phyloP scores from a whole-genome alignment of 2,797 vertebrate genomes.

The Luscinia luscinia region DNA sequence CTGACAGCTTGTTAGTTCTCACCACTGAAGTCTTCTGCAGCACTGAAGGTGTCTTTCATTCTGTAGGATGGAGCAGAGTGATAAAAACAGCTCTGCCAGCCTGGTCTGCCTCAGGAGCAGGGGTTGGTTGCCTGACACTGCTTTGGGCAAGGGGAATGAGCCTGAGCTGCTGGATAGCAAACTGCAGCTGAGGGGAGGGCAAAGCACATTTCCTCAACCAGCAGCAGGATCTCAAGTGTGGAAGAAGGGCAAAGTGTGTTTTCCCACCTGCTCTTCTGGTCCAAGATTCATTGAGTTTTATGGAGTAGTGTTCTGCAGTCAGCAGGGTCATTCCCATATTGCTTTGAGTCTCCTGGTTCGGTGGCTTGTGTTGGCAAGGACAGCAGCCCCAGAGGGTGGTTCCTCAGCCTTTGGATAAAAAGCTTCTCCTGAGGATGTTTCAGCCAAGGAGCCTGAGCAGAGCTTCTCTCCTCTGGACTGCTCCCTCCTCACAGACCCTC shows the following conservation, averaged over 20 bases:
- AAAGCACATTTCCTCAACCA: background rate
- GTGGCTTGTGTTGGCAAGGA: background rate
- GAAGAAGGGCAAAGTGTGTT: background rate
- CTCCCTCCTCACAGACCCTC: background rate
- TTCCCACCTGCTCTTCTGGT: background rate
- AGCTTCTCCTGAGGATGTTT: background rate
- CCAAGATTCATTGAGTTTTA: background rate
- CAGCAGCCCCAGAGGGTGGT: accelerated
- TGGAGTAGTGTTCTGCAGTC: background rate
- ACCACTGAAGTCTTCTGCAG: background rate
- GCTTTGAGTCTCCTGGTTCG: background rate
- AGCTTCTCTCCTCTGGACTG: background rate
- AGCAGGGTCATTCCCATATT: background rate
- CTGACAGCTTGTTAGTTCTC: background rate
- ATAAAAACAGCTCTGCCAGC: background rate
- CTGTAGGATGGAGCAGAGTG: background rate
- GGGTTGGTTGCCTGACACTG: accelerated
- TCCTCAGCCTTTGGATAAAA: background rate
- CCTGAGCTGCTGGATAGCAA: background rate
- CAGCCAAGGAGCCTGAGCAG: background rate
- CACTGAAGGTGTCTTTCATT: background rate
- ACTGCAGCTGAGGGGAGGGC: background rate
- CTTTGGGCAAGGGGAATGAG: background rate
- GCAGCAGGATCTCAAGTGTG: background rate
- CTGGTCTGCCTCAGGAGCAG: background rate